A percentile compares a stretch with the other conserved stretches of the same genome.
These are phyloP conservation scores for Volucella bombylans DNA, from an alignment of 2,888 invertebrate species.

Conservation along the genomic window DNA sequence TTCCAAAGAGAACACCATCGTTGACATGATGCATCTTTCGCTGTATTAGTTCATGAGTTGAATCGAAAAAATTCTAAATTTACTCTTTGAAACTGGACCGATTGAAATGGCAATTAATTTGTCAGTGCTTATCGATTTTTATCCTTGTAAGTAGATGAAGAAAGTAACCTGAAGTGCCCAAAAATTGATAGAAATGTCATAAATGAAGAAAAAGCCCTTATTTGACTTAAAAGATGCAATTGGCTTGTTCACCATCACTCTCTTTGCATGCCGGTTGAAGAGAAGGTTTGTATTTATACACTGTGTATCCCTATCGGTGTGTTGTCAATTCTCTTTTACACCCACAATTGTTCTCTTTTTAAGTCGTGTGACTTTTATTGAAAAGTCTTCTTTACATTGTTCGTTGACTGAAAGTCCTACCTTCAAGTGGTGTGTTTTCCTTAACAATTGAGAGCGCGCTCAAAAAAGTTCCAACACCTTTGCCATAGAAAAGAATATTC, in stretches of 20 bases:
- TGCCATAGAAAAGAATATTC: constrained; percentile 17
- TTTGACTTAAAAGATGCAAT: constrained; percentile 12
- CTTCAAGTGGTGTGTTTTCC: too few relatives aligned
- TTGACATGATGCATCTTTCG: background rate
- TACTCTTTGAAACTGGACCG: background rate
- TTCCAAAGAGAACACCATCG: constrained; percentile 36
- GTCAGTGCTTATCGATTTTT: too few relatives aligned
- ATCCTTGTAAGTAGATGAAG: too few relatives aligned
- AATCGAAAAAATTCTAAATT: background rate
- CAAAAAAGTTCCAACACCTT: too few relatives aligned
- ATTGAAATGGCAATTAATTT: background rate
- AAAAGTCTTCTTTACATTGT: background rate
- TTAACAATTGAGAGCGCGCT: too few relatives aligned
- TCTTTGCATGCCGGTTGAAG: constrained; percentile 22
- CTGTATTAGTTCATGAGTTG: constrained; percentile 10
- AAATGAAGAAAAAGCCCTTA: background rate
- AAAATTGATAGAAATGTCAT: too few relatives aligned
- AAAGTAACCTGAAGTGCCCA: too few relatives aligned
- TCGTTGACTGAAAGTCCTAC: background rate
- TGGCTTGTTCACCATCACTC: constrained; percentile 5
- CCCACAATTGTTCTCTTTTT: constrained; percentile 54
- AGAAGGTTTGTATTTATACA: constrained; percentile 18
- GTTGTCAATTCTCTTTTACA: constrained; percentile 56
- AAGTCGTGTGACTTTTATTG: background rate
- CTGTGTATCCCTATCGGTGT: constrained; percentile 49